These are phyloP conservation scores for Encarsia formosa DNA, from an alignment of 2,888 invertebrate genomes.

Conservation along the genomic window DNA sequence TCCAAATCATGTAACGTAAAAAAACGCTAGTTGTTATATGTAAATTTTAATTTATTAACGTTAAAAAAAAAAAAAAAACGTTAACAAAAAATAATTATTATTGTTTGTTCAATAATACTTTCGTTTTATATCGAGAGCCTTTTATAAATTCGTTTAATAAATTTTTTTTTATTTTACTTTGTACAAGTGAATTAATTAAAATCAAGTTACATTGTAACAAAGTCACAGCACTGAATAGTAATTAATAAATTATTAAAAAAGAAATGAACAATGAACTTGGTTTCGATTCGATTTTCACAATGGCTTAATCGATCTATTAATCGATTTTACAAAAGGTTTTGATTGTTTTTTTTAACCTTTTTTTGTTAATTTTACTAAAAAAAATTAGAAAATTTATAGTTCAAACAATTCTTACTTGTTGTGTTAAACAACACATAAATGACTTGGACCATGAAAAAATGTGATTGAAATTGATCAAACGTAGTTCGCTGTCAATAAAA, in stretches of 20 bases:
- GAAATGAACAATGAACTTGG: constrained; percentile 19
- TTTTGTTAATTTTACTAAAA: no score
- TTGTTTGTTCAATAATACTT: no score
- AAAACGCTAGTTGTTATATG: constrained; percentile 4
- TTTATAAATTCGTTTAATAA: constrained; percentile 20
- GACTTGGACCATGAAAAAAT: constrained; percentile 32
- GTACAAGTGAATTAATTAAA: constrained; percentile 7
- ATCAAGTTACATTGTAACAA: constrained; percentile 15
- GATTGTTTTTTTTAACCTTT: no score
- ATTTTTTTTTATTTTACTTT: constrained; percentile 7
- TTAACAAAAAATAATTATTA: not conserved
- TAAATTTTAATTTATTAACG: not conserved
- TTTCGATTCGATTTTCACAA: constrained; percentile 1
- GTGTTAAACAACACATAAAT: constrained; percentile 5
- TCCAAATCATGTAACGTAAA: constrained; percentile 21
- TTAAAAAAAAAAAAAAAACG: constrained; percentile 5
- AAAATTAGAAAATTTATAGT: no score
- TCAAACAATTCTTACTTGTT: no score
- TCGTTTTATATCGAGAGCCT: no score
- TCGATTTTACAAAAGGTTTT: no score
- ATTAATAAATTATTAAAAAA: constrained; percentile 20
- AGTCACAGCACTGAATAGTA: constrained; percentile 21
- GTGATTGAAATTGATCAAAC: constrained; percentile 28
- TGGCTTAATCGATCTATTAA: constrained; percentile 2
- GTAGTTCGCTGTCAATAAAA: constrained; percentile 26